Evolutionary conservation across 2,797 vertebrate genomes (phyloP), one percentile per base, ranked within the genome.

Genomic region (Gymnoscopelus microlampas): DNA sequence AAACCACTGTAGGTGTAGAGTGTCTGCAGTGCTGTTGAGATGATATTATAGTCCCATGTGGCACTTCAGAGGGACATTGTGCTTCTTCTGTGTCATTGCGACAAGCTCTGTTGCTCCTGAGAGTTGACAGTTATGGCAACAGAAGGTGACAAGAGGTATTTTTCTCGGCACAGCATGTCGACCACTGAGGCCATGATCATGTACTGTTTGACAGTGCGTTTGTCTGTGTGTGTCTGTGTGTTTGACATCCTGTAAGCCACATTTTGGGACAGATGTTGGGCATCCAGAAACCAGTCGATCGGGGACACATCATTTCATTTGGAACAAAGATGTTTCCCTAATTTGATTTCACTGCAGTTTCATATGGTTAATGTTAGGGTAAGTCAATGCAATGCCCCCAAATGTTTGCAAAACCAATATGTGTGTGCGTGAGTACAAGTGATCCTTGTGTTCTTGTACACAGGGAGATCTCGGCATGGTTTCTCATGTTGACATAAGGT

Each of bases 111-210:
- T 69, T 78, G 53, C 72, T n/a, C 4, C 61, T 63, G 73, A 77
- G 70, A 74, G 70, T 67, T 74, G 66, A 80, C 19, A 57, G 58
- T 62, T 51, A 57, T 53, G 32, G 11, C 49, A 74, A 49, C 71
- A 75, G 35, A 70, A 4, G 5, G 71, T 72, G 68, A 81, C 68
- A 66, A 61, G 32, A 70, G 66, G 57, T 78, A 54, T 76, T 81
- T 80, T 74, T 79, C 56, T 51, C 32, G 51, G 70, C 71, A 44
- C 63, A n/a, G 44, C 53, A 54, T 79, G 61, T 81, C 65, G 71
- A 64, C 62, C 67, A 11, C 58, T 63, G 63, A 66, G 68, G 71
- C 1, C 44, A 39, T 6, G 26, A 69, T 66, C 61, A 51, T 61
- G 29, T 35, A 63, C 1, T 60, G 29, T 63, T 60, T 65, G 70